Evolutionary conservation across 2,797 vertebrate species (phyloP).

Genomic region (Enteromius argenteus): DNA sequence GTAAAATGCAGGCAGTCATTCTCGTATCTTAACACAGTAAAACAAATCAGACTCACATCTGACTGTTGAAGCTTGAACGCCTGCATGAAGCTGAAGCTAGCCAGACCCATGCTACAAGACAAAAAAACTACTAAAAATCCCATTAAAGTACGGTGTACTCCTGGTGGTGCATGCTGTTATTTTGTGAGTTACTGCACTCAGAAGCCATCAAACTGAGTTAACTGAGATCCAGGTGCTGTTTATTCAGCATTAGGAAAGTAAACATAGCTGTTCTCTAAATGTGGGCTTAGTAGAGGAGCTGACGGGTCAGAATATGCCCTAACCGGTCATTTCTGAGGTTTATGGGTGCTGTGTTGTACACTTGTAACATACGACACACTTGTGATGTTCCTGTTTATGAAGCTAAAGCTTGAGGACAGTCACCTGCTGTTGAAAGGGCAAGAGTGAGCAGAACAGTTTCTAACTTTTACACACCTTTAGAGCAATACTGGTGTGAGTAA

Average conservation of each 20-base stretch:
- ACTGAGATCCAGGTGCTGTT: not conserved
- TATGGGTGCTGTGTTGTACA: not conserved
- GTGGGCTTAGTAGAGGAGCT: not conserved
- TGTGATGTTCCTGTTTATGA: not conserved
- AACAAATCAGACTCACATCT: no score
- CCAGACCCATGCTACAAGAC: not conserved
- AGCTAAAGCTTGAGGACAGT: conserved; percentile 1
- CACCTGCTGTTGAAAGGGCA: not conserved
- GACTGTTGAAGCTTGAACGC: not conserved
- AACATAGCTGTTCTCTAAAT: no score
- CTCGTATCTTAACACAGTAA: not conserved
- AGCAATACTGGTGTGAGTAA: not conserved
- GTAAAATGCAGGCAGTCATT: not conserved
- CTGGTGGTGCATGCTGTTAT: not conserved
- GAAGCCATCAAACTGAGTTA: not conserved
- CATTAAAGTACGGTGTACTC: not conserved
- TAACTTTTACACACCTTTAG: not conserved
- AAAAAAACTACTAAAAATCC: no score
- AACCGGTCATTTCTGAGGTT: not conserved
- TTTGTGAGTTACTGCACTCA: not conserved
- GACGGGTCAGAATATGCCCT: not conserved
- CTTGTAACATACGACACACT: not conserved
- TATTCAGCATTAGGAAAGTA: no score
- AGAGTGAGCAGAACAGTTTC: not conserved
- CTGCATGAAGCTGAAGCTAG: no score